These are phyloP conservation scores for Bombyx huttoni DNA, from an alignment of 2,888 invertebrate genomes.

Conservation along the genomic window DNA sequence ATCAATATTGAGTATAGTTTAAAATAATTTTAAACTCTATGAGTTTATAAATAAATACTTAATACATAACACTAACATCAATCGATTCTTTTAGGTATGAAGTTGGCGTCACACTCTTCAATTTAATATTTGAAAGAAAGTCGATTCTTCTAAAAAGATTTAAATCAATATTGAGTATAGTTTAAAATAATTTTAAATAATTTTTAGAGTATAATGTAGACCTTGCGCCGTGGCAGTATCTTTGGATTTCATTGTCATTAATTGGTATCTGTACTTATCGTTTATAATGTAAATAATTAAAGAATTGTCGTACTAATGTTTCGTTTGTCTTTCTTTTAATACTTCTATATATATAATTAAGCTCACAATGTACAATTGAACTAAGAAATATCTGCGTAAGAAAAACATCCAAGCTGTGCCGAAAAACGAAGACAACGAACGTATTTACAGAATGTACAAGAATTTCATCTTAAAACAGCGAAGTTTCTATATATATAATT, in stretches of 20 bases:
- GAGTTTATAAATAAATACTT: slow-evolving; percentile 54
- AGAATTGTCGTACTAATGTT: too few relatives aligned
- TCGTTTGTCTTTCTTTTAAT: too few relatives aligned
- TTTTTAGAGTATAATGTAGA: background rate
- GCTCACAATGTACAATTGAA: background rate
- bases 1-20: too few relatives aligned
- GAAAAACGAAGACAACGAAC: background rate
- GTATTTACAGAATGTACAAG: background rate
- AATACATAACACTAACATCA: slow-evolving; percentile 18
- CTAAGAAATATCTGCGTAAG: background rate
- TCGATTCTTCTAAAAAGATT: too few relatives aligned
- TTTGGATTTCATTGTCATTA: background rate
- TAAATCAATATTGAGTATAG: too few relatives aligned
- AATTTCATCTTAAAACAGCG: too few relatives aligned
- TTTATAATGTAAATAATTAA: too few relatives aligned
- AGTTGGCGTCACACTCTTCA: too few relatives aligned
- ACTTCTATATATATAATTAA: background rate
- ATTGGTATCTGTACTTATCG: too few relatives aligned
- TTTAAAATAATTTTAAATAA: too few relatives aligned
- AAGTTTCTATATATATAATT: background rate
- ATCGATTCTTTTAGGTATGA: background rate
- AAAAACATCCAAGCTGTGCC: background rate
- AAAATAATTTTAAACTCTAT: slow-evolving; percentile 13
- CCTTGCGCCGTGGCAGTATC: background rate
- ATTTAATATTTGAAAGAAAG: too few relatives aligned